These are phyloP conservation scores for Physocephala rufipes DNA, from an alignment of 2,888 invertebrate species.

Conservation along the genomic window DNA sequence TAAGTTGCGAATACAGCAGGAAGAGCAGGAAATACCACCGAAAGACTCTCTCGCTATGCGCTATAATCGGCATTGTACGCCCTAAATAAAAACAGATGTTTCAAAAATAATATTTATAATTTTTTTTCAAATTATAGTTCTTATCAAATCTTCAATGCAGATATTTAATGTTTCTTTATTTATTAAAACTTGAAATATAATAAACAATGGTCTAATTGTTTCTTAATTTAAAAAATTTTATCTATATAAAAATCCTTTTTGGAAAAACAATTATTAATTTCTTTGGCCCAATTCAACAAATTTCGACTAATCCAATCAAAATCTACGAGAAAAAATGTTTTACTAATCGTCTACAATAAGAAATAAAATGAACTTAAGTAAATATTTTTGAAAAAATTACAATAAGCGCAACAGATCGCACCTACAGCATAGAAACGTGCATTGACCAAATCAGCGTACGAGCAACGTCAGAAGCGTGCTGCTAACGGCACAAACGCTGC, in stretches of 20 bases:
- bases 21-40: slow-evolving; percentile 8
- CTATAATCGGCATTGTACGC: neutral
- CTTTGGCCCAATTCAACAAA: no score
- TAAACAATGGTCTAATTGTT: neutral
- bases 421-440: slow-evolving; percentile 27
- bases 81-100: no score
- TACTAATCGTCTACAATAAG: no score
- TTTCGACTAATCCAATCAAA: neutral
- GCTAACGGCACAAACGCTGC: no score
- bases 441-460: no score
- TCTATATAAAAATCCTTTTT: no score
- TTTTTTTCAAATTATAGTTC: no score
- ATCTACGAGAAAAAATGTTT: neutral
- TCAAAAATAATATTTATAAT: no score
- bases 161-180: neutral
- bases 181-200: neutral
- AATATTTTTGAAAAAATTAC: neutral
- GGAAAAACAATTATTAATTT: no score
- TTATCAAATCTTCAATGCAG: no score
- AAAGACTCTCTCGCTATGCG: neutral
- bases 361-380: neutral
- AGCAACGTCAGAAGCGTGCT: no score
- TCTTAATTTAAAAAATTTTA: neutral
- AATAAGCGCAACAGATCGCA: slow-evolving; percentile 28
- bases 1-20: slow-evolving; percentile 29